Evolutionary conservation across 2,888 invertebrate genomes (phyloP), one percentile per base, ranked within the genome.

Genomic region (Drosophila pseudotakahashii): DNA sequence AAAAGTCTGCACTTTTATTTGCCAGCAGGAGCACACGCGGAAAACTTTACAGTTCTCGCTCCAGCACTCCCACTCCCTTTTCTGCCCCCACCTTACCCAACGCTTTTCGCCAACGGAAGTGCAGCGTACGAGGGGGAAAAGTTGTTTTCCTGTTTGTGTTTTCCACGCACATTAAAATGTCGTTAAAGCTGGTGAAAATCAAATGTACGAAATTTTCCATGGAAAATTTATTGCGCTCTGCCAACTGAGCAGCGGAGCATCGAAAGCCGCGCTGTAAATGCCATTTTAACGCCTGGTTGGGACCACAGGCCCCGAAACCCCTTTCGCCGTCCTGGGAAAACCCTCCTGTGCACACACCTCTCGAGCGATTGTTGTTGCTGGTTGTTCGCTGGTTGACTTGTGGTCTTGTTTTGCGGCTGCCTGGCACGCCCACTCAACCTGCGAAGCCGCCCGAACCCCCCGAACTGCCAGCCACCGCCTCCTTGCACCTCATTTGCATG

Each of bases 151-250:
- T 64, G 63, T 75, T 81, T 74, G 79, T 74, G 79, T 75, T 82
- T 76, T 67, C 67, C 60, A 75, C 74, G 74, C 84, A 73, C 89
- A 88, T 88, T 89, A 88, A 88, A 88, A 89, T 87, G 88, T 88
- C 88, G 79, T 88, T 88, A 88, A 85, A 88, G 81, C 74, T 76
- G 78, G 71, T 74, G 75, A 73, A 83, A 88, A 89, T 88, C 88
- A 89, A 88, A 85, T 83, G 83, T 78, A 73, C 80, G 78, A 81
- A 80, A 77, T 83, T 87, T 80, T 64, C 77, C 79, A 74, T 78
- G 63, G 72, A 68, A 74, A 83, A 83, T 86, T 86, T 88, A 83
- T 87, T 74, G 66, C 74, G 36, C 39, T 50, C 58, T 72, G 75
- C 67, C 62, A 69, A 19, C 45, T 55, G 32, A 55, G 37, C 52